phyloP scores from a whole-genome alignment of 1,140 invertebrate genomes.

The Leptestheria dahalacensis region DNA sequence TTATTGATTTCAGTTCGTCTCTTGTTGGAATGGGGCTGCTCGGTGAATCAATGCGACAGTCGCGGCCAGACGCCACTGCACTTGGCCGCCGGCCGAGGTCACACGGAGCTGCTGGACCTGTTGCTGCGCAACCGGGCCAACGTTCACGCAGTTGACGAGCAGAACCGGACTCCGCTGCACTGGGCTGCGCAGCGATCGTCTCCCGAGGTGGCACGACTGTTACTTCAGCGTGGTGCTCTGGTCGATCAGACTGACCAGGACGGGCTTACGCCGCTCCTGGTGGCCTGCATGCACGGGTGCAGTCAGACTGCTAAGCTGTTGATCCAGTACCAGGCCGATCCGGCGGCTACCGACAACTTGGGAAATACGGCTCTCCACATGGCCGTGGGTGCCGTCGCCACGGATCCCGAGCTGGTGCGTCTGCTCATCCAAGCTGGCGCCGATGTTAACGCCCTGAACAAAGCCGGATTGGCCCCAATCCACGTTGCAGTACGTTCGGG shows the following conservation, averaged over 20 bases:
- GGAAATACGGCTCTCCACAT: slow-evolving; percentile 15
- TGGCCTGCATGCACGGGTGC: background rate
- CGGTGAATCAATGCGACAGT: slow-evolving; percentile 24
- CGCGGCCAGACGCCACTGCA: slow-evolving; percentile 22
- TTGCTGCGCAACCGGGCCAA: slow-evolving; percentile 13
- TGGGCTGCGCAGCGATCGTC: slow-evolving; percentile 11
- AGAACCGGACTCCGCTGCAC: slow-evolving; percentile 14
- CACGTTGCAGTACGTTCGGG: slow-evolving; percentile 10
- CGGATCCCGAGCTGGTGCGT: slow-evolving; percentile 1
- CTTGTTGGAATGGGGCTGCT: slow-evolving; percentile 21
- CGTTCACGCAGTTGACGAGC: slow-evolving; percentile 13
- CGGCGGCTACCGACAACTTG: background rate
- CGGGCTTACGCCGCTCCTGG: slow-evolving; percentile 11
- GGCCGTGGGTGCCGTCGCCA: background rate
- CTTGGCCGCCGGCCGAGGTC: slow-evolving; percentile 21
- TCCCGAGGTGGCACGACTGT: slow-evolving; percentile 8
- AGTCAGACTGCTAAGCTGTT: slow-evolving; percentile 4
- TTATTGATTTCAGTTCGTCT: slow-evolving; percentile 20
- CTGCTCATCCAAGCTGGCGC: slow-evolving; percentile 10
- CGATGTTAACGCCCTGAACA: slow-evolving; percentile 10
- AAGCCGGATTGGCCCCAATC: slow-evolving; percentile 10
- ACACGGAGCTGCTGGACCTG: slow-evolving; percentile 20
- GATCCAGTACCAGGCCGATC: slow-evolving; percentile 9
- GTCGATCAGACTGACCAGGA: slow-evolving; percentile 9
- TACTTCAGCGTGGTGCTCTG: background rate